A percentile compares a stretch with the other conserved stretches of the same genome.
Evolutionary conservation across 92 coral and sea anemone genomes (phyloP).

Genomic region (Chrysogorgia sp.): DNA sequence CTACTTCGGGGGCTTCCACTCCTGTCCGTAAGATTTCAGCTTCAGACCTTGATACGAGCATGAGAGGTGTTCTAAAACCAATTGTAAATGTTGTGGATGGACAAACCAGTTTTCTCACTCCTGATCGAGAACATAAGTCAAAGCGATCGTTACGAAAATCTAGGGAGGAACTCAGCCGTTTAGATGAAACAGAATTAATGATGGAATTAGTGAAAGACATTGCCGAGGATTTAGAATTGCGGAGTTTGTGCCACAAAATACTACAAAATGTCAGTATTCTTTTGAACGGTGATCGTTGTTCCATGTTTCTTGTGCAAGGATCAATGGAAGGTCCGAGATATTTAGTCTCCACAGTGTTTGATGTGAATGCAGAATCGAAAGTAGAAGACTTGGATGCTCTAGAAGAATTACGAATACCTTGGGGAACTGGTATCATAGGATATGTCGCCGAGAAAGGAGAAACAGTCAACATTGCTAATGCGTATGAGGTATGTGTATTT

Average conservation of each 20-base stretch:
- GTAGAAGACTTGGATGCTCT: slow-evolving; percentile 92
- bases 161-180: slow-evolving; percentile 91
- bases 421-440: slow-evolving; percentile 99
- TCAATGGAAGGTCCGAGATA: slow-evolving; percentile 92
- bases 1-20: slow-evolving; percentile 96
- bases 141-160: slow-evolving; percentile 88
- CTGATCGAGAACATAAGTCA: slow-evolving; percentile 68
- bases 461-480: slow-evolving; percentile 94
- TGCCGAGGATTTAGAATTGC: slow-evolving; percentile 94
- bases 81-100: slow-evolving; percentile 94
- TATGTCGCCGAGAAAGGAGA: slow-evolving; percentile 98
- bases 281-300: slow-evolving; percentile 96
- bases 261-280: slow-evolving; percentile 97
- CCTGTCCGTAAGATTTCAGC: slow-evolving; percentile 99
- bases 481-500: slow-evolving; percentile 82
- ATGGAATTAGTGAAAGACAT: slow-evolving; percentile 99
- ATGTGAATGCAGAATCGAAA: slow-evolving; percentile 97
- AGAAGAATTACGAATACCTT: slow-evolving; percentile 94
- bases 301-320: slow-evolving; percentile 96
- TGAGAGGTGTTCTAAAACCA: slow-evolving; percentile 93
- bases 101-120: slow-evolving; percentile 94
- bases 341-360: slow-evolving; percentile 97
- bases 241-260: slow-evolving; percentile 94
- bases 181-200: slow-evolving; percentile 93
- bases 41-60: slow-evolving; percentile 88